Evolutionary conservation across 1,140 invertebrate species (phyloP).

Genomic region (Megalonaias nervosa): DNA sequence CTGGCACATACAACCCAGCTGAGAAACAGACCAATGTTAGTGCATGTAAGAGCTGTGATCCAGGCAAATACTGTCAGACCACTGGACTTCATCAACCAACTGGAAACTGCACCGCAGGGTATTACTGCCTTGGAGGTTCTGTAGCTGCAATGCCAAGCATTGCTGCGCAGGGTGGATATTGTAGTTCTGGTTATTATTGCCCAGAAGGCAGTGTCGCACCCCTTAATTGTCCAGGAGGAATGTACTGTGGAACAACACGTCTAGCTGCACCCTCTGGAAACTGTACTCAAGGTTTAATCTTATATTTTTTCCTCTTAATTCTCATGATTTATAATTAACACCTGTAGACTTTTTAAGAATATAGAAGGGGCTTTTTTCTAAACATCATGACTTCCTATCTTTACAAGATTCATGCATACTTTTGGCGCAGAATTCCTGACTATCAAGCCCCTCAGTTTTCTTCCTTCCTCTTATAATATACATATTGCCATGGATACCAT

Average conservation of each 20-base stretch:
- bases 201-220: conserved; percentile 57
- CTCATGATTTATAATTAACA: too few relatives aligned
- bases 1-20: conserved; percentile 62
- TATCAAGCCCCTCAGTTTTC: too few relatives aligned
- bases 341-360: too few relatives aligned
- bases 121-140: conserved; percentile 59
- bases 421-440: too few relatives aligned
- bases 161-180: conserved; percentile 55
- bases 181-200: conserved; percentile 57
- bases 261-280: conserved; percentile 51
- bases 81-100: conserved; percentile 53
- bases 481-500: too few relatives aligned
- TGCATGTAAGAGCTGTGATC: conserved; percentile 58
- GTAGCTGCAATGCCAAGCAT: conserved; percentile 54
- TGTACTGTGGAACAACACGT: conserved; percentile 53
- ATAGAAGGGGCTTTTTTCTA: too few relatives aligned
- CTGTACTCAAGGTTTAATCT: conserved; percentile 57
- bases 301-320: too few relatives aligned
- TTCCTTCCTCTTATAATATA: too few relatives aligned
- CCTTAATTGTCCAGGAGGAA: conserved; percentile 54
- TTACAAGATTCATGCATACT: too few relatives aligned
- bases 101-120: conserved; percentile 63
- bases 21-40: conserved; percentile 43
- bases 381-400: too few relatives aligned
- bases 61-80: conserved; percentile 60